Evolutionary conservation across 2,888 invertebrate species (phyloP).

Genomic region (Brenthis ino): DNA sequence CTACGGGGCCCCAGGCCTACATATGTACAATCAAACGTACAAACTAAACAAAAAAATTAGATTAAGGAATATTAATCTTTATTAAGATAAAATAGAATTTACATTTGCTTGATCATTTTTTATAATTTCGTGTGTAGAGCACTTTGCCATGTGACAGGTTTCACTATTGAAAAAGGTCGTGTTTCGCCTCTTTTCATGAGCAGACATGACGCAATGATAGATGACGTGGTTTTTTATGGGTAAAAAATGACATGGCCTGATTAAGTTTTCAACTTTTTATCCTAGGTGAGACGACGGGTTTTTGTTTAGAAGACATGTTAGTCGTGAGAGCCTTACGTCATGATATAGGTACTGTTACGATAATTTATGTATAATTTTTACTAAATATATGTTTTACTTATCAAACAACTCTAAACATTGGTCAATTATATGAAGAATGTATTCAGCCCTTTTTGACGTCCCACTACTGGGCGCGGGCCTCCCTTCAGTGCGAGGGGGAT

Average conservation of each 20-base stretch:
- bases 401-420: no score
- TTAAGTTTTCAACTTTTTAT: constrained; percentile 35
- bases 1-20: constrained; percentile 48
- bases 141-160: constrained; percentile 47
- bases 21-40: constrained; percentile 26
- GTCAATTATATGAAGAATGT: no score
- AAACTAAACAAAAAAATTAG: constrained; percentile 44
- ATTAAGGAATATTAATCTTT: constrained; percentile 30
- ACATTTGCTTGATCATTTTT: constrained; percentile 35
- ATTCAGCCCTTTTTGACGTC: no score
- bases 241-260: constrained; percentile 34
- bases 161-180: constrained; percentile 45
- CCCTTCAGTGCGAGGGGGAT: no score
- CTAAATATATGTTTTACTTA: background rate
- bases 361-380: background rate
- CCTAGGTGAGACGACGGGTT: background rate
- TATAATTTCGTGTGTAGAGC: constrained; percentile 44
- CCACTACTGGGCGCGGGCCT: no score
- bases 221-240: constrained; percentile 41
- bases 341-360: background rate
- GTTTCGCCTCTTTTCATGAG: constrained; percentile 42
- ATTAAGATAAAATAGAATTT: constrained; percentile 13
- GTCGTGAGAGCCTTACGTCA: constrained; percentile 2
- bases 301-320: constrained; percentile 3
- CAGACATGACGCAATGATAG: constrained; percentile 42